Conservation (phyloP, 2,113 vertebrate genomes). For the Rhabdomys dilectus region DNA sequence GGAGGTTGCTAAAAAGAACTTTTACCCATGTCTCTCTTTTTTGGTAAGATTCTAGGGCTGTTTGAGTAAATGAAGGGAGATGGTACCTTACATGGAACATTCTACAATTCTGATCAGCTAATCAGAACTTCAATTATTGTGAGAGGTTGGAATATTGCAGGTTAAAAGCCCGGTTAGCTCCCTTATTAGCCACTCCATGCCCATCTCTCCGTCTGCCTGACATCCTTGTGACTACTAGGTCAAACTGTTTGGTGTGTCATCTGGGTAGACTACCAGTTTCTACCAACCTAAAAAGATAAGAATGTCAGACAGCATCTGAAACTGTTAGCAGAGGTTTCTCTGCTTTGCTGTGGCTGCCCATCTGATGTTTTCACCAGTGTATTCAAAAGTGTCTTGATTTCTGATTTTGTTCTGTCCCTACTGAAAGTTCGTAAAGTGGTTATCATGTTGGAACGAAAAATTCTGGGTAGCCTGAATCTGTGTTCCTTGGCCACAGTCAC, state of each 20-base stretch:
- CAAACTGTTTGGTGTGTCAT: neutral
- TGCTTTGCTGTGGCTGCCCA: neutral
- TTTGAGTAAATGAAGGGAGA: neutral
- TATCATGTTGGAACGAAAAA: neutral
- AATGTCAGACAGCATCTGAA: neutral
- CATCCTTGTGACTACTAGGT: neutral
- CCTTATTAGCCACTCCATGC: neutral
- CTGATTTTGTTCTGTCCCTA: neutral
- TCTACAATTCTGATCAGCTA: too few species aligned
- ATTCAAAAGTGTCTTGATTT: neutral
- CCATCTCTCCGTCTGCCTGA: neutral
- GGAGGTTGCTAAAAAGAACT: neutral
- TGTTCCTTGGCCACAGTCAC: neutral
- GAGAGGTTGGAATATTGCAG: neutral
- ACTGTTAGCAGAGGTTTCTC: neutral
- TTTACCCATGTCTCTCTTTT: neutral
- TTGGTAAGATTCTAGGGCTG: neutral
- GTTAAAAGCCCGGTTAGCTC: neutral
- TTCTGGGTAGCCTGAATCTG: neutral
- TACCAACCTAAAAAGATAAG: neutral
- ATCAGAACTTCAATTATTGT: neutral
- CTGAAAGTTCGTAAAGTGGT: neutral
- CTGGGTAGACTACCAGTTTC: neutral
- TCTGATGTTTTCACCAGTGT: neutral
- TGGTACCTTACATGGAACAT: neutral